Conservation (phyloP, 2,113 vertebrate genomes). For the Lampris megalopsis region DNA sequence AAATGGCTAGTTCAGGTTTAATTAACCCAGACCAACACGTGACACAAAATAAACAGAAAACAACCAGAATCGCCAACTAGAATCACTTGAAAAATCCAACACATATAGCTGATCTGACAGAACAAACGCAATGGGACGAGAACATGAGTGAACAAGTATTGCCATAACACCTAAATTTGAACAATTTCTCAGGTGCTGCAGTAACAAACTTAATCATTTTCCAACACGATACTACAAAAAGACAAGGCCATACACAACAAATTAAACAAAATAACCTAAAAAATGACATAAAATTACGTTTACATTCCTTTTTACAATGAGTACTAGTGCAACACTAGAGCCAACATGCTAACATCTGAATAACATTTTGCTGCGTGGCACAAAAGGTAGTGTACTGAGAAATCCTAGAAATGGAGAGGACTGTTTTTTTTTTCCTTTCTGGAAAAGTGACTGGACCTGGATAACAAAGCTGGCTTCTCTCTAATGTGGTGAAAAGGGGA, state of each 20-base stretch:
- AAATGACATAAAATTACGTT: too few relatives aligned
- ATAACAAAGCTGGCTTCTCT: conserved; percentile 29
- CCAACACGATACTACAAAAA: too few relatives aligned
- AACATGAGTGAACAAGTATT: too few relatives aligned
- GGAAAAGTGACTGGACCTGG: conserved; percentile 21
- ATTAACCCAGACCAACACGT: not conserved
- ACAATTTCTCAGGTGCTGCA: too few relatives aligned
- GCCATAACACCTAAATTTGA: not conserved
- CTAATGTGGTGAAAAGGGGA: conserved; percentile 12
- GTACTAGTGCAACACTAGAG: too few relatives aligned
- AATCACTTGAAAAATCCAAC: not conserved
- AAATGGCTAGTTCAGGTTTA: not conserved
- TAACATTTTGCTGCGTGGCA: not conserved
- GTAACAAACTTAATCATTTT: too few relatives aligned
- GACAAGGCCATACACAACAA: too few relatives aligned
- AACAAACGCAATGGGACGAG: not conserved
- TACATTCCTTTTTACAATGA: too few relatives aligned
- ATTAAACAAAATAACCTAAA: too few relatives aligned
- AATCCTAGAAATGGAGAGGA: not conserved
- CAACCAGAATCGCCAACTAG: not conserved
- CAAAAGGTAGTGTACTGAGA: not conserved
- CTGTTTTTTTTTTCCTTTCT: conserved; percentile 8
- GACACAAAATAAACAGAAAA: not conserved
- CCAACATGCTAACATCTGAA: not conserved
- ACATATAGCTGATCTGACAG: not conserved